These are phyloP conservation scores for Lerema accius DNA, from an alignment of 1,140 invertebrate species.

Conservation along the genomic window DNA sequence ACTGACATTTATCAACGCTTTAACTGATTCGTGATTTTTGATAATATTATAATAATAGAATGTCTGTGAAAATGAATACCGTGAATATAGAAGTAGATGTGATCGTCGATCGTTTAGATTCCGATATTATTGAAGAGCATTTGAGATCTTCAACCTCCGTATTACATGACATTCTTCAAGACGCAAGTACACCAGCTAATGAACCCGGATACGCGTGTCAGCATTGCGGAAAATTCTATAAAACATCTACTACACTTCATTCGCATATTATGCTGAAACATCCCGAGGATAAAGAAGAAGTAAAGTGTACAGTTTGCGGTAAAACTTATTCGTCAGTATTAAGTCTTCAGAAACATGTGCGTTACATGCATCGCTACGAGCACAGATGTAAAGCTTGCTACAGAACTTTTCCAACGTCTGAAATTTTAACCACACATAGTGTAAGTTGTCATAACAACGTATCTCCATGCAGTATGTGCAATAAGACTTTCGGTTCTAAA, in stretches of 20 bases:
- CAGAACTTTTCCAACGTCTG: slow-evolving; percentile 48
- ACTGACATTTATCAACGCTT: slow-evolving; percentile 27
- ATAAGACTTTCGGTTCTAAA: slow-evolving; percentile 54
- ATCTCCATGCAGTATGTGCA: slow-evolving; percentile 49
- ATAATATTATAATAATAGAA: slow-evolving; percentile 29
- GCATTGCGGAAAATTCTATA: slow-evolving; percentile 59
- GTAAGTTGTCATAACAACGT: slow-evolving; percentile 45
- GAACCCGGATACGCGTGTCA: slow-evolving; percentile 41
- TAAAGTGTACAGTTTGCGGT: slow-evolving; percentile 50
- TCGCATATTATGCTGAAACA: slow-evolving; percentile 54
- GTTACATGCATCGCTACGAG: slow-evolving; percentile 60
- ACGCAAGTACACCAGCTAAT: slow-evolving; percentile 29
- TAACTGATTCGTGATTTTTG: not conserved
- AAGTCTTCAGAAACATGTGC: slow-evolving; percentile 62
- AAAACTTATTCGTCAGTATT: slow-evolving; percentile 58
- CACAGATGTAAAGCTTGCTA: slow-evolving; percentile 62
- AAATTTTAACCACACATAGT: slow-evolving; percentile 43
- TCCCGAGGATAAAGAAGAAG: slow-evolving; percentile 41
- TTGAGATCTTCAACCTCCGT: slow-evolving; percentile 55
- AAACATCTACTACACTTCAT: slow-evolving; percentile 50
- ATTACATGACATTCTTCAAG: slow-evolving; percentile 54
- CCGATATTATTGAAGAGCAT: slow-evolving; percentile 55
- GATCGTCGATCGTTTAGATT: slow-evolving; percentile 53
- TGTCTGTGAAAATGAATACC: slow-evolving; percentile 36
- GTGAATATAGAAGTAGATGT: slow-evolving; percentile 52